Evolutionary conservation across 2,888 invertebrate genomes (phyloP).

Genomic region (Julus scanicus): DNA sequence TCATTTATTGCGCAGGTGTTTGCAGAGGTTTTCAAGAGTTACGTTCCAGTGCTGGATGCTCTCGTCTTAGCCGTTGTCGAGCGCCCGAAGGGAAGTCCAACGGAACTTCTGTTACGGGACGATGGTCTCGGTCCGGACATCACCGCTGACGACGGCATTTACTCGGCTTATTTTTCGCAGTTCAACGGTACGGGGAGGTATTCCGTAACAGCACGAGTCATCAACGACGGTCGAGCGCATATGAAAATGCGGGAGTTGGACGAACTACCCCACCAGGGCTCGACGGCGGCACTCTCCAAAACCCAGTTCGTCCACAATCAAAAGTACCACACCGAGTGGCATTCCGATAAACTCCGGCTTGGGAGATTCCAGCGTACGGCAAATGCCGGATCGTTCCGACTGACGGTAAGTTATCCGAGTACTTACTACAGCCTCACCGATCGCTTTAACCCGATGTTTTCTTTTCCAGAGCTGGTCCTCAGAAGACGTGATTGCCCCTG

Average conservation of each 20-base stretch:
- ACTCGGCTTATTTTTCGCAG: conserved; percentile 63
- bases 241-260: conserved; percentile 52
- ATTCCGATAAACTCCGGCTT: not conserved
- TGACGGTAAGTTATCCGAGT: conserved; percentile 46
- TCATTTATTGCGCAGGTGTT: conserved; percentile 57
- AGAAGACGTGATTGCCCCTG: conserved; percentile 60
- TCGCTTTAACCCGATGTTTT: not conserved
- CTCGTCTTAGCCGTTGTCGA: conserved; percentile 60
- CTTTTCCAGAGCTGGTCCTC: conserved; percentile 54
- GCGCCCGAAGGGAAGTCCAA: conserved; percentile 59
- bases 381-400: conserved; percentile 60
- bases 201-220: conserved; percentile 62
- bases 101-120: conserved; percentile 61
- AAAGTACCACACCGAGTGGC: not conserved
- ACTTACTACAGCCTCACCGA: not conserved
- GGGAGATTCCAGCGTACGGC: conserved; percentile 59
- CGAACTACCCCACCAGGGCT: not conserved
- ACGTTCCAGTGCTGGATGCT: conserved; percentile 60
- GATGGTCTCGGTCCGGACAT: conserved; percentile 60
- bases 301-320: not conserved
- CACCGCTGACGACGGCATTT: conserved; percentile 63
- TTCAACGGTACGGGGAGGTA: conserved; percentile 63
- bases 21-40: conserved; percentile 61
- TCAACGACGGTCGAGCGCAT: conserved; percentile 60
- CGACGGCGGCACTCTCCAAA: conserved; percentile 51